Conservation (phyloP, 1,140 invertebrate genomes). For the Polyergus mexicanus region DNA sequence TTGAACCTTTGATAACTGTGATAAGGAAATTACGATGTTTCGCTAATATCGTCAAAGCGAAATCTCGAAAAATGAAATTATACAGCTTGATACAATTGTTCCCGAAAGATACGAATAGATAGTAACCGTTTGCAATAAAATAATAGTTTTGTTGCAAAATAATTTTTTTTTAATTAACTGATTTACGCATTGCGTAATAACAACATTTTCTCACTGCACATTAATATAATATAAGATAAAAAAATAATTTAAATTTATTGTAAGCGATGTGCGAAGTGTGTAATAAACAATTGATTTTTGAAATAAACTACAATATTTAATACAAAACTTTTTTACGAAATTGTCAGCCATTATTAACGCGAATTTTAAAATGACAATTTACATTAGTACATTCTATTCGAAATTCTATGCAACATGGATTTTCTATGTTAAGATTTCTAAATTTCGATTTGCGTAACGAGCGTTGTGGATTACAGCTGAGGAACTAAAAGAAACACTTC, state of each 20-base stretch:
- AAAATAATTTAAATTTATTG: not conserved
- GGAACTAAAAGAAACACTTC: slow-evolving; percentile 10
- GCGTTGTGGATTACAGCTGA: not conserved
- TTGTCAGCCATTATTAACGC: not conserved
- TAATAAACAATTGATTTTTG: too few relatives aligned
- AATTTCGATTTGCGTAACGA: slow-evolving; percentile 24
- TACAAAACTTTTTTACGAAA: not conserved
- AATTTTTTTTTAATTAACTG: not conserved
- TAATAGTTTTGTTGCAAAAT: not conserved
- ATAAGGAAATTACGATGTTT: slow-evolving; percentile 36
- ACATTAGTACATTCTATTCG: not conserved
- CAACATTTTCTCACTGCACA: not conserved
- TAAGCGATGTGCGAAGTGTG: not conserved
- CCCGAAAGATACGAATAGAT: not conserved
- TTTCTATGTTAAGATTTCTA: not conserved
- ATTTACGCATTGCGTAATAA: not conserved
- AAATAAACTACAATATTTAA: not conserved
- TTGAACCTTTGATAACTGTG: not conserved
- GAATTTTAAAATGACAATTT: slow-evolving; percentile 6
- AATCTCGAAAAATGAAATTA: not conserved
- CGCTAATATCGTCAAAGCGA: not conserved
- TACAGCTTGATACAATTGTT: not conserved
- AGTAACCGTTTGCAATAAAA: not conserved
- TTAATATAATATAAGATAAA: not conserved
- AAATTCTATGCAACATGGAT: not conserved